phyloP scores from a whole-genome alignment of 1,140 invertebrate genomes.

The Drosophila parabipectinata region DNA sequence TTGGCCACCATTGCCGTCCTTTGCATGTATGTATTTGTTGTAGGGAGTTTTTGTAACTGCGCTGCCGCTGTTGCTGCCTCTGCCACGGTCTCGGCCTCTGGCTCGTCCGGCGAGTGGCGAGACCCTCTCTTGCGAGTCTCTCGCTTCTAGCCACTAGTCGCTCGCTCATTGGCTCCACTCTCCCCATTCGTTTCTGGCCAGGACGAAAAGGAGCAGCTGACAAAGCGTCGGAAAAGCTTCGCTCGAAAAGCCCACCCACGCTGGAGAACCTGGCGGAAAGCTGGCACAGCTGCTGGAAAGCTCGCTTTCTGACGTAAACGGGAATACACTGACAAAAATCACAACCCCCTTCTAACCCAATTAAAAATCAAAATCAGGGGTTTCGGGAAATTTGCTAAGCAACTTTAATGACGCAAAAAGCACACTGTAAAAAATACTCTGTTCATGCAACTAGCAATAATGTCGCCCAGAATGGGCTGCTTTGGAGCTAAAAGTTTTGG shows the following conservation, averaged over 20 bases:
- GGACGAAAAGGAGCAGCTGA: not conserved
- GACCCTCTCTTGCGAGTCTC: conserved; percentile 6
- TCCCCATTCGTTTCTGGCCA: not conserved
- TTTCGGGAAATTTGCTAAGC: not conserved
- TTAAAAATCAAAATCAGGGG: too few relatives aligned
- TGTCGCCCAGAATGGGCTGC: not conserved
- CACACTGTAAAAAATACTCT: not conserved
- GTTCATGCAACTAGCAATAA: conserved; percentile 2
- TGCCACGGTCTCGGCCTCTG: conserved; percentile 11
- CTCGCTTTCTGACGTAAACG: not conserved
- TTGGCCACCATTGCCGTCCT: conserved; percentile 1
- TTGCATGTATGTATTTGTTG: conserved; percentile 44
- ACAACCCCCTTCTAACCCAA: too few relatives aligned
- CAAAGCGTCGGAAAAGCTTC: not conserved
- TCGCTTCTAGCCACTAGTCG: not conserved
- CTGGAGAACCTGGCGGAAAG: not conserved
- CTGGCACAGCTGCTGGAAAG: conserved; percentile 1
- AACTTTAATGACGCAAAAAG: not conserved
- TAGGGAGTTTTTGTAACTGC: conserved; percentile 42
- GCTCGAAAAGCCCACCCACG: not conserved
- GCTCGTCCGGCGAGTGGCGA: conserved; percentile 1
- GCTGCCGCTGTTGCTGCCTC: conserved; percentile 48
- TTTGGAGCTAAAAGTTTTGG: conserved; percentile 52
- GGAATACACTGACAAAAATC: not conserved
- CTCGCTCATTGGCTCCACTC: not conserved